Conservation (phyloP, 2,797 vertebrate genomes). For the Syncerus caffer region DNA sequence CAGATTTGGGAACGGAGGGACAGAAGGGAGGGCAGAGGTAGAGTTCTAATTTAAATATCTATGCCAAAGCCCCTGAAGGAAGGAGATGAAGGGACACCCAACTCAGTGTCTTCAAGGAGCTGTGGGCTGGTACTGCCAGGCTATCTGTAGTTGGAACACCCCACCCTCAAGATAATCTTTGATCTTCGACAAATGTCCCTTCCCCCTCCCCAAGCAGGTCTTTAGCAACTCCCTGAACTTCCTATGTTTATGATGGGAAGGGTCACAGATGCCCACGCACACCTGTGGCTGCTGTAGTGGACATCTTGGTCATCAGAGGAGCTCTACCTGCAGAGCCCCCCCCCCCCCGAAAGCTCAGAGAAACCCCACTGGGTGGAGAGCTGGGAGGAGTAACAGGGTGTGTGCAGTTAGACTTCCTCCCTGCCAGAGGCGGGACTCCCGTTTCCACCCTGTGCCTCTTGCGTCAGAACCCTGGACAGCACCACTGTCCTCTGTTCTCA, state of each 20-base stretch:
- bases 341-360: neutral
- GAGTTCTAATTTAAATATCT: neutral
- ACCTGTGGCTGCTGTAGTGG: neutral
- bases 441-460: neutral
- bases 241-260: neutral
- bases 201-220: too few species aligned
- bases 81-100: neutral
- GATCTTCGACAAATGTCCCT: neutral
- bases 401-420: neutral
- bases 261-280: neutral
- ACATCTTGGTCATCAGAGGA: neutral
- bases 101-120: neutral
- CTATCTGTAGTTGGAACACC: neutral
- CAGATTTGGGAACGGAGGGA: neutral
- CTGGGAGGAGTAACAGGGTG: neutral
- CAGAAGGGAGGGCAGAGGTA: neutral
- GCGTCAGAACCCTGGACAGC: neutral
- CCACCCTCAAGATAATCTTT: neutral
- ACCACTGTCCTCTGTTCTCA: neutral
- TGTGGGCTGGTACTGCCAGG: neutral
- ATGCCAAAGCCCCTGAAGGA: neutral
- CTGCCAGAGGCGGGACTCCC: neutral
- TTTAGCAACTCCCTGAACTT: neutral
- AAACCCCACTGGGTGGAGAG: neutral
- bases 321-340: neutral